Base-by-base conservation (phyloP, 2,113 vertebrate species). In the Pseudopodoces humilis region DNA sequence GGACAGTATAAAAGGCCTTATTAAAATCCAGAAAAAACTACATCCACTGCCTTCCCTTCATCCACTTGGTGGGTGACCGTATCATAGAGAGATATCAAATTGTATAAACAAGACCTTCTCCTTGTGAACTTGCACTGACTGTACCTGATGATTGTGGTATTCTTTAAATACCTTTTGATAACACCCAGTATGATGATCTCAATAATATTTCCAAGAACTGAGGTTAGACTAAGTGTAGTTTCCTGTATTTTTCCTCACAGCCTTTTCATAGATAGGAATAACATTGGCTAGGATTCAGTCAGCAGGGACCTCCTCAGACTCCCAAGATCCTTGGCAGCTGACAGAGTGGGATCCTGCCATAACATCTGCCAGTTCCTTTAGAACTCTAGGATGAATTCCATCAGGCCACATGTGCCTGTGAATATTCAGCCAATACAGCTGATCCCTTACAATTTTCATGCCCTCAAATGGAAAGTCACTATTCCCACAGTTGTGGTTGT, bases 401-500 rank as follows among this genome's bases (percentile, higher is more conserved):
- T 80, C 25, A 46, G 50, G 16, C 25, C 4, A 2, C 15, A 8
- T 8, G 25, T 35, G 52, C 33, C 31, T 67, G 30, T 30, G 30
- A 75, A 13, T 33, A 13, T 65, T 75, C 35, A 65, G 39, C 50
- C 27, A 17, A 8, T 37, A 41, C 13, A 37, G 23, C 28, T 83
- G 35, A 11, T 63, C n/a, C 28, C 24, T 76, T 53, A 22, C 5
- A 63, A 20, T 46, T 78, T 49, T 31, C 2, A 1, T 63, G 16
- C 63, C 59, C 21, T 18, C 33, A 63, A 62, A 25, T 16, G 20
- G 14, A 81, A 72, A 72, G 11, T 59, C 60, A 46, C 43, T 13
- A 7, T 88, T 84, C 27, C 44, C 39, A 35, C 33, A 15, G 9
- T 79, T 0, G 0, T 27, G 15, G 27, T 52, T 2, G 0, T 79